A percentile compares a stretch with the other conserved stretches of the same genome.
phyloP scores from a whole-genome alignment of 2,888 invertebrate species.

The Hymenopus coronatus region DNA sequence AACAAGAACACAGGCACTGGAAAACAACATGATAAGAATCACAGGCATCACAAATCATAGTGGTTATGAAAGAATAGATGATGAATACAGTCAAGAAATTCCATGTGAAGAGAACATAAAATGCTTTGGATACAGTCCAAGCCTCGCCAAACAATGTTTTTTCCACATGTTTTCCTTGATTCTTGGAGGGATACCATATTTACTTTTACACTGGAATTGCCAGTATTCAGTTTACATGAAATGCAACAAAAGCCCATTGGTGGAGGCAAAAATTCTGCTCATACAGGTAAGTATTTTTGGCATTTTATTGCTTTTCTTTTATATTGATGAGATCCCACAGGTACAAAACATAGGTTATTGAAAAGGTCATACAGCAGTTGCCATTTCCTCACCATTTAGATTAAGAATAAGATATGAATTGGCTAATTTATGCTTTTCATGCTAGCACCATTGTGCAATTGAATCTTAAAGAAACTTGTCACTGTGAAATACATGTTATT shows the following conservation, averaged over 20 bases:
- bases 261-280: constrained; percentile 36
- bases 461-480: too few relatives aligned
- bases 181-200: constrained; percentile 35
- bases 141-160: constrained; percentile 3
- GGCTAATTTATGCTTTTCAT: too few relatives aligned
- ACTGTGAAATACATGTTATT: too few relatives aligned
- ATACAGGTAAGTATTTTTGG: constrained; percentile 32
- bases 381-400: too few relatives aligned
- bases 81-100: constrained; percentile 12
- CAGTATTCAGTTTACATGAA: constrained; percentile 32
- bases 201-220: constrained; percentile 38
- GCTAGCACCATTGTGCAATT: too few relatives aligned
- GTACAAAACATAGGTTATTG: background rate
- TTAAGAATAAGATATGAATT: too few relatives aligned
- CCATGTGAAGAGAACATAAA: constrained; percentile 7
- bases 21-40: background rate
- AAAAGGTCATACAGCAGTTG: too few relatives aligned
- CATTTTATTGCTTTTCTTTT: background rate
- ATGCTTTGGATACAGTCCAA: constrained; percentile 18
- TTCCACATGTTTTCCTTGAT: constrained; percentile 19
- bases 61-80: constrained; percentile 12
- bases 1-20: background rate
- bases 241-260: constrained; percentile 32
- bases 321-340: background rate
- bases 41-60: background rate